Evolutionary conservation across 2,113 vertebrate species (phyloP), one percentile per base, ranked within the genome.

Genomic region (Aptenodytes forsteri): DNA sequence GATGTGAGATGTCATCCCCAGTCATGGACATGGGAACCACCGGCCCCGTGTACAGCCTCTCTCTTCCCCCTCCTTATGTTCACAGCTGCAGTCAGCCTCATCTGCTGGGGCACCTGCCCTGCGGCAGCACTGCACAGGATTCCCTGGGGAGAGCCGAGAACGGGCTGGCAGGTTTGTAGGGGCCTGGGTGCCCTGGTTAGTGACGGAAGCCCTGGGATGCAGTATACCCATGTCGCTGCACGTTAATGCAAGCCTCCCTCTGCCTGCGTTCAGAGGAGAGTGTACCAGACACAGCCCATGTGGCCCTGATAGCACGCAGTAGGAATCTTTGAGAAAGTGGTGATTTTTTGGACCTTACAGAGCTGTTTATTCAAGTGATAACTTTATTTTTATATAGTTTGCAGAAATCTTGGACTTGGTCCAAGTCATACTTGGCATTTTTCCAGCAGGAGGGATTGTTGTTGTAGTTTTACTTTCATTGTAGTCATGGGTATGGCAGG

Each of bases 261-360:
- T 4, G 9, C 0, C 0, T 27, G 44, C 4, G 9, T 5, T 56
- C 78, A 25, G 54, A 25, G 13, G 7, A 67, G 36, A 46, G 30
- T 2, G 3, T 81, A 47, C 34, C 34, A 52, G 44, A n/a, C 16
- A 32, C 29, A 40, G 59, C 12, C 59, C 50, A 11, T 7, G 6
- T 7, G 34, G 13, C 47, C 38, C 72, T 64, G 73, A 85, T 52
- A 72, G 73, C 47, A 36, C 2, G 0, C 21, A 61, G 19, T 2
- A 49, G 26, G 32, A 85, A 77, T 50, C 75, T 94, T 93, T 90
- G 73, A 44, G 11, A 69, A 95, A 72, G 66, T 87, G 54, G 73
- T 79, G 67, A 40, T 9, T 26, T 47, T 50, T 44, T 36, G 18
- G 36, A 59, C 62, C 34, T 80, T 58, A 40, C 9, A 11, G 46